Conservation (phyloP, 1,140 invertebrate species). For the Agraylea sexmaculata region DNA sequence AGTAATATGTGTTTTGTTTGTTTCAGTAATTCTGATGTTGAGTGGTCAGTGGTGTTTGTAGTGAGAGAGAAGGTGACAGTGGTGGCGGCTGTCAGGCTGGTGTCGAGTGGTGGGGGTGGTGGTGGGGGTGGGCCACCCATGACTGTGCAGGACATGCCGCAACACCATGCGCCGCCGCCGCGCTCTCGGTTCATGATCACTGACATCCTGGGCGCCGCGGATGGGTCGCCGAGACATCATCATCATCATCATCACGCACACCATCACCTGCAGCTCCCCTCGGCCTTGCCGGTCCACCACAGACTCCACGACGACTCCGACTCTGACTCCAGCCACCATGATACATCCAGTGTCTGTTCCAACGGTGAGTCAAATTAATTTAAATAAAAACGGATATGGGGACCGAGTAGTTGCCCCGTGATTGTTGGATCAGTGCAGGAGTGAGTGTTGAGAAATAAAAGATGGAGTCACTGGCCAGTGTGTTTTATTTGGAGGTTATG, state of each 20-base stretch:
- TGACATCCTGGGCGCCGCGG: conserved; percentile 56
- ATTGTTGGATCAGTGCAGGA: too few relatives aligned
- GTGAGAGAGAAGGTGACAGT: conserved; percentile 22
- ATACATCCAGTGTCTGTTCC: conserved; percentile 19
- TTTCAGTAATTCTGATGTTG: too few relatives aligned
- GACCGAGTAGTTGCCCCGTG: too few relatives aligned
- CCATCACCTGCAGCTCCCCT: conserved; percentile 8
- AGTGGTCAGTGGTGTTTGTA: too few relatives aligned
- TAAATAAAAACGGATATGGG: too few relatives aligned
- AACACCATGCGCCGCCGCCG: conserved; percentile 40
- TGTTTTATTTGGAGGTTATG: too few relatives aligned
- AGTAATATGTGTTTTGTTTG: too few relatives aligned
- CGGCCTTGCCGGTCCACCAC: conserved; percentile 2
- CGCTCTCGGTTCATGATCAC: conserved; percentile 69
- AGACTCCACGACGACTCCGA: conserved; percentile 18
- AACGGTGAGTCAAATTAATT: conserved; percentile 14
- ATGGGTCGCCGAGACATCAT: conserved; percentile 29
- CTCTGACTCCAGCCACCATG: conserved; percentile 18
- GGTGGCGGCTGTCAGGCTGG: conserved; percentile 18
- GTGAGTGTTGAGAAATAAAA: too few relatives aligned
- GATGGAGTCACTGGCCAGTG: too few relatives aligned
- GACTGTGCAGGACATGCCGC: conserved; percentile 25
- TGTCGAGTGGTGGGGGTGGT: conserved; percentile 25
- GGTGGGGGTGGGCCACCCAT: conserved; percentile 22
- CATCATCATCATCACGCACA: conserved; percentile 31